Evolutionary conservation across 2,888 invertebrate genomes (phyloP), one percentile per base, ranked within the genome.

Genomic region (Acleris emargana): DNA sequence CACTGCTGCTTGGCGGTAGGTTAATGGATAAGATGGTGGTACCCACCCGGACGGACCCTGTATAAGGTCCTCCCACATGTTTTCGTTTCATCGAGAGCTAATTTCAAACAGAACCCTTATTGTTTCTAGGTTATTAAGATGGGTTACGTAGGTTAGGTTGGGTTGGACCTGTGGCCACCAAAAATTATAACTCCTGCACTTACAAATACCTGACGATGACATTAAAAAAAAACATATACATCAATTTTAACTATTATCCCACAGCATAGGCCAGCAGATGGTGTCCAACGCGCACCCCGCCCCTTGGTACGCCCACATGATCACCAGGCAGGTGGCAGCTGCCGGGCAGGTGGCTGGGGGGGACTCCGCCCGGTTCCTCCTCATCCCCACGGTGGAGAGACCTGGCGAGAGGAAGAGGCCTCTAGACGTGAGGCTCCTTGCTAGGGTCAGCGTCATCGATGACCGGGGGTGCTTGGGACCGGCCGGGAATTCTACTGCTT

Each of bases 251-350:
- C 25, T 50, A 51, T 67, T 63, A 69, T 42, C 73, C 54, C 57
- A 72, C 84, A 92, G 91, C 69, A 79, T 92, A 20, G 86, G 86
- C 16, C 88, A 89, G 67, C 89, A 90, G 73, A 87, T 89, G 85
- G 88, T 91, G 2, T 80, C 88, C 0, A 82, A 89, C 67, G 84
- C 84, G 0, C 85, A 89, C 59, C 87, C 85, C 9, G 68, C 86
- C 0, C 89, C 91, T 0, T 91, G 89, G 91, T 91, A 81, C 68
- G 81, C 85, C 0, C 83, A 86, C 74, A 83, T 80, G 1, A 69
- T 86, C 22, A 75, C 81, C 2, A 79, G 82, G 0, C 72, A 72
- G 42, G 78, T 87, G 0, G 75, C 82, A 16, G 76, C 85, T 0
- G 73, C 74, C 2, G 89, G 89, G 0, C 73, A 73, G 0, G 84